These are phyloP conservation scores for Eurypyga helias DNA, from an alignment of 2,113 vertebrate genomes.

Conservation along the genomic window DNA sequence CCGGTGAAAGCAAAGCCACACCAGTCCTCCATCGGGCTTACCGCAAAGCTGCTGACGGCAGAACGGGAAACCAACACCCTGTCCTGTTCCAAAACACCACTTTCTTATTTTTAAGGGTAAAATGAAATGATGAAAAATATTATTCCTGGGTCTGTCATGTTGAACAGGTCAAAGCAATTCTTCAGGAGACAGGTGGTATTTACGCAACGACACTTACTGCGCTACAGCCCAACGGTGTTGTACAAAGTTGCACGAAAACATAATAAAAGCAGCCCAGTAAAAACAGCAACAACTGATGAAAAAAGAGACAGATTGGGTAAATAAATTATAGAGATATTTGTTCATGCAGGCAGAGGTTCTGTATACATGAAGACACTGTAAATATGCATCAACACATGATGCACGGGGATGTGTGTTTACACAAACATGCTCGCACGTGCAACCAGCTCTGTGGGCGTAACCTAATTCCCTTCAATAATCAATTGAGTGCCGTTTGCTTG, in stretches of 20 bases:
- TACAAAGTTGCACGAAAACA: not conserved
- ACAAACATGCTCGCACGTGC: not conserved
- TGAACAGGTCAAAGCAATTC: not conserved
- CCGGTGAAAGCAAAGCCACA: not conserved
- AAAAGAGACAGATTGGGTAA: not conserved
- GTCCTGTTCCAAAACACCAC: not conserved
- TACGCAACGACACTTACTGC: not conserved
- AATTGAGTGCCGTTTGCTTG: constrained; percentile 72
- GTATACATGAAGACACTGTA: rapidly evolving
- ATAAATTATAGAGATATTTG: not conserved
- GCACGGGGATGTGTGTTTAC: not conserved
- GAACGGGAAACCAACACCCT: not conserved
- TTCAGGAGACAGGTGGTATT: not conserved
- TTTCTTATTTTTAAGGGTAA: not conserved
- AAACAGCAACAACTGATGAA: not conserved
- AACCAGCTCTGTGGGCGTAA: rapidly evolving
- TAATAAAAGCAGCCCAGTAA: not conserved
- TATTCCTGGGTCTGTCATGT: not conserved
- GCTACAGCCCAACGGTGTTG: rapidly evolving
- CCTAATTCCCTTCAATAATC: constrained; percentile 54
- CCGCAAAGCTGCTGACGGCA: not conserved
- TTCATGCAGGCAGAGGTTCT: not conserved
- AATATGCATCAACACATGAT: rapidly evolving
- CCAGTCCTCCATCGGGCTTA: rapidly evolving
- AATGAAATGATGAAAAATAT: not conserved